A percentile compares a stretch with the other conserved stretches of the same genome.
phyloP scores from a whole-genome alignment of 2,797 vertebrate species.

The Schizopygopsis malacanthus region DNA sequence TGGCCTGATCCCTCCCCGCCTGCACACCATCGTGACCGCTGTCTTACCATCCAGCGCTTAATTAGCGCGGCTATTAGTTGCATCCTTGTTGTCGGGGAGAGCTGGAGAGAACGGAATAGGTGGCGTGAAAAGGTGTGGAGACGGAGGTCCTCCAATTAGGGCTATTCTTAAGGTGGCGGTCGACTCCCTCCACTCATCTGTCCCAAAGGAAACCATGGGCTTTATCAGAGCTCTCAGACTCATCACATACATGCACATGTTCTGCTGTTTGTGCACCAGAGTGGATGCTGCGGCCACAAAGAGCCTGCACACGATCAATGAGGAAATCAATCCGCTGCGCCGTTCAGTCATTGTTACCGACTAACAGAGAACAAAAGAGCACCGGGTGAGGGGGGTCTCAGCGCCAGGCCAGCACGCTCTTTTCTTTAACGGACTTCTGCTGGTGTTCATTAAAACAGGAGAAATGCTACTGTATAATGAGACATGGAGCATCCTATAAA shows the following conservation, averaged over 20 bases:
- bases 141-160: slow-evolving; percentile 89
- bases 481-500: neutral
- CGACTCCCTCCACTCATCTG: slow-evolving; percentile 63
- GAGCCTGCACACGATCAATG: slow-evolving; percentile 54
- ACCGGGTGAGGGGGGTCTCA: slow-evolving; percentile 15
- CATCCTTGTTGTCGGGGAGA: slow-evolving; percentile 68
- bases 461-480: neutral
- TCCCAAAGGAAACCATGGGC: slow-evolving; percentile 77
- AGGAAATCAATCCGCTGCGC: slow-evolving; percentile 55
- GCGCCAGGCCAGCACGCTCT: neutral
- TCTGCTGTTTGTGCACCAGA: slow-evolving; percentile 42
- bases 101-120: slow-evolving; percentile 42
- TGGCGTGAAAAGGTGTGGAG: slow-evolving; percentile 65
- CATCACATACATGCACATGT: slow-evolving; percentile 60
- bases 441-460: slow-evolving; percentile 4
- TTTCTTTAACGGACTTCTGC: slow-evolving; percentile 1
- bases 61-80: slow-evolving; percentile 85
- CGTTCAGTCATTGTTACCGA: slow-evolving; percentile 51
- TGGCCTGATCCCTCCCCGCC: slow-evolving; percentile 31
- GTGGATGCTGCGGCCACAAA: slow-evolving; percentile 49
- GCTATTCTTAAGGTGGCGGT: slow-evolving; percentile 81
- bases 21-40: slow-evolving; percentile 6
- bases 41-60: slow-evolving; percentile 73
- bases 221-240: slow-evolving; percentile 89
- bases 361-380: slow-evolving; percentile 40